A percentile compares a stretch with the other conserved stretches of the same genome.
Conservation (phyloP, 2,797 vertebrate species). For the Mus spretus region DNA sequence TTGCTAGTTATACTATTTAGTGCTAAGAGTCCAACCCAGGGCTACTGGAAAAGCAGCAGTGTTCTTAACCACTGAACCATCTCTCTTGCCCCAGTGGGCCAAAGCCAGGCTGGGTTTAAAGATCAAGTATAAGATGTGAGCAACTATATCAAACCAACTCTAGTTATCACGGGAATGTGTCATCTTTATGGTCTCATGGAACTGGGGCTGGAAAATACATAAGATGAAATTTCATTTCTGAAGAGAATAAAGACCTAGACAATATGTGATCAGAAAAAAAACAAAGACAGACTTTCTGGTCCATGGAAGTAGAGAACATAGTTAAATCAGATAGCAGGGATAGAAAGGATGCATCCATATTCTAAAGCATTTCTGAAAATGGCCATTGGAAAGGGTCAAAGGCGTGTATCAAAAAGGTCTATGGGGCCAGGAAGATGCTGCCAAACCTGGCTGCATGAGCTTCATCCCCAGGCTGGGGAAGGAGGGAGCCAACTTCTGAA, state of each 20-base stretch:
- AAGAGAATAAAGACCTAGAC: neutral
- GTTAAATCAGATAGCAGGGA: neutral
- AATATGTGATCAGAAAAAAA: neutral
- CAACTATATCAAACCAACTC: neutral
- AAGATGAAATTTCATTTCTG: neutral
- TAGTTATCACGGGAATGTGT: neutral
- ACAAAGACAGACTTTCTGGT: neutral
- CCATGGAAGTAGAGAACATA: neutral
- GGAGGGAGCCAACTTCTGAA: neutral
- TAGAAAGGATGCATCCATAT: neutral
- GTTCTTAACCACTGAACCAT: neutral
- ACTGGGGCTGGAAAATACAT: neutral
- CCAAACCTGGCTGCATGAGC: neutral
- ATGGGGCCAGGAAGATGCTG: neutral
- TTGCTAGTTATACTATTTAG: too few species aligned
- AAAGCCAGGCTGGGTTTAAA: neutral
- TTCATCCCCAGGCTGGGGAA: neutral
- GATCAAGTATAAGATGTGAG: neutral
- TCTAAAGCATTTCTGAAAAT: constrained; percentile 8
- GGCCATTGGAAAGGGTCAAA: neutral
- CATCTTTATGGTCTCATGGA: neutral
- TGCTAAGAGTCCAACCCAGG: neutral
- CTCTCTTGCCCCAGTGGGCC: neutral
- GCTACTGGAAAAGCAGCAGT: neutral
- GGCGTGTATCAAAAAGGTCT: neutral